These are phyloP conservation scores for Cynocephalus volans DNA, from an alignment of 2,113 vertebrate genomes.

Conservation along the genomic window DNA sequence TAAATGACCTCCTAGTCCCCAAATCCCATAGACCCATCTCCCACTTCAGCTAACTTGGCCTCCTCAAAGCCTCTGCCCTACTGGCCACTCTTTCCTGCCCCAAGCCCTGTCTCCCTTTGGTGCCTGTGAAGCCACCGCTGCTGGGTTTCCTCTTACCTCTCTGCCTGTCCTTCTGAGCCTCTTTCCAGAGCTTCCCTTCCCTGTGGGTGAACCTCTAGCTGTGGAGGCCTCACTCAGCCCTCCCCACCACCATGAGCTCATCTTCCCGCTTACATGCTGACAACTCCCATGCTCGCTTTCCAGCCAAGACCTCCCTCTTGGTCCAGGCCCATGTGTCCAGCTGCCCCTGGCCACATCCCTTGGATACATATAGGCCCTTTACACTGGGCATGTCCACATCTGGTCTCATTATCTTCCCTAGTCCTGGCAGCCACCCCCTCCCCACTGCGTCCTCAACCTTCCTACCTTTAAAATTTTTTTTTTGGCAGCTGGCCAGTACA, in stretches of 20 bases:
- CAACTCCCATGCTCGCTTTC: background rate
- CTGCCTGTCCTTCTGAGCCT: background rate
- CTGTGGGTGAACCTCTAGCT: slow-evolving; percentile 3
- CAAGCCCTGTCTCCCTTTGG: background rate
- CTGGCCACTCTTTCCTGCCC: background rate
- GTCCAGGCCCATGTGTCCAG: slow-evolving; percentile 52
- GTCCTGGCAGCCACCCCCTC: background rate
- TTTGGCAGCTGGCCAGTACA: no score
- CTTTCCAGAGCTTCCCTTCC: slow-evolving; percentile 33
- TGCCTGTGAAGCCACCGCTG: background rate
- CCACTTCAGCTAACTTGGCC: background rate
- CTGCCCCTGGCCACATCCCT: slow-evolving; percentile 61
- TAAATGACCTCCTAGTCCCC: background rate
- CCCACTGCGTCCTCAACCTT: background rate
- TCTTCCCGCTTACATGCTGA: slow-evolving; percentile 54
- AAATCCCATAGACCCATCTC: background rate
- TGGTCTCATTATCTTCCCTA: slow-evolving; percentile 40
- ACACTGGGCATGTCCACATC: background rate
- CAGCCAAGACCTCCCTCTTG: slow-evolving; percentile 57
- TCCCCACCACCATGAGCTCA: slow-evolving; percentile 63
- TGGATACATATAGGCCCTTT: slow-evolving; percentile 16
- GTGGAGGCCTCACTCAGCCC: background rate
- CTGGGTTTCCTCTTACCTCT: background rate
- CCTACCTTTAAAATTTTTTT: background rate
- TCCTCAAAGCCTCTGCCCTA: background rate